Percentiles rank a stretch among this genome's conserved stretches.
These are phyloP conservation scores for Misgurnus anguillicaudatus DNA, from an alignment of 2,113 vertebrate species.

Conservation along the genomic window DNA sequence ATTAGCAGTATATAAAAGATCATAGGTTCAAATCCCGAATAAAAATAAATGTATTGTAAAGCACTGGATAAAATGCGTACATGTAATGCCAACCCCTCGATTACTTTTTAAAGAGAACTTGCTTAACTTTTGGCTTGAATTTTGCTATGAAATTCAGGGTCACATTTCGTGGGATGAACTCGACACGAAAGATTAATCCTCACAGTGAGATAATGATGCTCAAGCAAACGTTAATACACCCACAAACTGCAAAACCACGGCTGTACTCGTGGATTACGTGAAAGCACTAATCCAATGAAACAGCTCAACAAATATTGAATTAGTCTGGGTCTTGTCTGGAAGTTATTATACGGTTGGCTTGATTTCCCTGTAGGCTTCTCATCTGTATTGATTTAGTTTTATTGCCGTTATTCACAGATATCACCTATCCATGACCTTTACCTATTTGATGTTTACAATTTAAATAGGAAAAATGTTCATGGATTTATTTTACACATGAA, in stretches of 20 bases:
- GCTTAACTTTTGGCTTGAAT: background rate
- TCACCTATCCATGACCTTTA: constrained; percentile 53
- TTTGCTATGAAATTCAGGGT: background rate
- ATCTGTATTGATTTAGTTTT: constrained; percentile 56
- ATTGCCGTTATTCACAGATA: constrained; percentile 34
- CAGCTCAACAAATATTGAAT: constrained; percentile 57
- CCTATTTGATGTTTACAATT: constrained; percentile 29
- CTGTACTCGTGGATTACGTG: constrained; percentile 46
- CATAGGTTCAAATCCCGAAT: no score
- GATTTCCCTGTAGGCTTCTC: constrained; percentile 48
- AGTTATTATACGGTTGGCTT: constrained; percentile 53
- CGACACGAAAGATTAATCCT: constrained; percentile 12
- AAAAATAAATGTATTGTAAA: no score
- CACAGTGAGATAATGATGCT: constrained; percentile 25
- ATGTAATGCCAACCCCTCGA: no score
- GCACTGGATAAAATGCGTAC: no score
- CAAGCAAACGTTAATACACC: constrained; percentile 31
- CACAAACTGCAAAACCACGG: constrained; percentile 18
- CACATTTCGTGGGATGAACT: background rate
- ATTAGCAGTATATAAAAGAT: no score
- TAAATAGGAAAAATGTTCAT: constrained; percentile 15
- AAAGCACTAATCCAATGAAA: constrained; percentile 45
- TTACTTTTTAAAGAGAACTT: background rate
- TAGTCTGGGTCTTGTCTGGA: constrained; percentile 52
- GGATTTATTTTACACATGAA: background rate